These are phyloP conservation scores for Hippocampus comes DNA, from an alignment of 2,113 vertebrate genomes.

Conservation along the genomic window DNA sequence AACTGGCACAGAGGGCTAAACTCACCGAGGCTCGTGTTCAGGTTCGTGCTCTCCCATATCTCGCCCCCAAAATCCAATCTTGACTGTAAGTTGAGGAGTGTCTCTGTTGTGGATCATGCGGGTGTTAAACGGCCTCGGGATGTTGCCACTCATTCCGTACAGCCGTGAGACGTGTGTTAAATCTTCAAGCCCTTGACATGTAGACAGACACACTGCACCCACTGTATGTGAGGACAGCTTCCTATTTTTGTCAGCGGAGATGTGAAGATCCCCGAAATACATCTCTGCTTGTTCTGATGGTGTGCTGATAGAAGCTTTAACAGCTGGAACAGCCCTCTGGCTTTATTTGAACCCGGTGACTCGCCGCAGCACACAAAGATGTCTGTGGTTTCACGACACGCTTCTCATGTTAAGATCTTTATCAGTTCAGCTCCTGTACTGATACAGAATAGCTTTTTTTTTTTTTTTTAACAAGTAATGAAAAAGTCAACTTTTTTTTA, in stretches of 20 bases:
- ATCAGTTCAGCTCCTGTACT: constrained; percentile 48
- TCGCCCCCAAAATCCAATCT: not conserved
- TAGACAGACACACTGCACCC: constrained; percentile 30
- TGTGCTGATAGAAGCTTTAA: constrained; percentile 48
- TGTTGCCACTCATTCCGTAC: constrained; percentile 50
- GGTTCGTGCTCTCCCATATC: constrained; percentile 66
- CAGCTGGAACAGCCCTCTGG: constrained; percentile 48
- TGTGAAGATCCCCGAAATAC: constrained; percentile 42
- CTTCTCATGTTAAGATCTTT: constrained; percentile 61
- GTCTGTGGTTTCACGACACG: constrained; percentile 47
- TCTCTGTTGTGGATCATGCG: constrained; percentile 36
- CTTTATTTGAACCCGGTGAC: constrained; percentile 47
- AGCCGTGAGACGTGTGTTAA: constrained; percentile 33
- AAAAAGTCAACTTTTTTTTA: not conserved
- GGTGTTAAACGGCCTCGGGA: constrained; percentile 36
- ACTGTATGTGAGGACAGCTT: constrained; percentile 33
- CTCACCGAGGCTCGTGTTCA: constrained; percentile 96
- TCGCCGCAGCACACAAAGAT: constrained; percentile 48
- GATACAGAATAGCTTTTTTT: constrained; percentile 19
- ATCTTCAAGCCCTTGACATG: constrained; percentile 15
- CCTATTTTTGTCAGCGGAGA: constrained; percentile 39
- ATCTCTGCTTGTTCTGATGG: constrained; percentile 42
- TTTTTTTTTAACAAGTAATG: not conserved
- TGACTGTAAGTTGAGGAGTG: constrained; percentile 19
- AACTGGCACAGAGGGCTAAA: constrained; percentile 94